Conservation (phyloP, 1,140 invertebrate species). For the Microplitis mediator region DNA sequence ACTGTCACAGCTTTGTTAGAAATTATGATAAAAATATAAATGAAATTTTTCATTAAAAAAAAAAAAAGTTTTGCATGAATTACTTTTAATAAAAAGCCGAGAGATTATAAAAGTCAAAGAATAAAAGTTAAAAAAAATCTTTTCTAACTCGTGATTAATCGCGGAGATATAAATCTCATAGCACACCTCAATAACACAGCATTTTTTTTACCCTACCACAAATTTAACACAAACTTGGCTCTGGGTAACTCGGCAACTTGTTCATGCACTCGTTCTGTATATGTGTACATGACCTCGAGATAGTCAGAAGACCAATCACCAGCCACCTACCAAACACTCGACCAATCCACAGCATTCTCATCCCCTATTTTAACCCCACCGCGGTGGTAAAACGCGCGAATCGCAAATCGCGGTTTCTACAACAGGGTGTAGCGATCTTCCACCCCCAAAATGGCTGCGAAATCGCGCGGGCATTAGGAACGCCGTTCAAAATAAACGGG, state of each 20-base stretch:
- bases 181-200: not conserved
- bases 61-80: not conserved
- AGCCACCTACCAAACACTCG: not conserved
- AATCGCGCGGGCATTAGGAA: slow-evolving; percentile 55
- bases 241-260: no score
- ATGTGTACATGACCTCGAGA: no score
- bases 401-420: slow-evolving; percentile 22
- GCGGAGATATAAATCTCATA: slow-evolving; percentile 7
- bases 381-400: slow-evolving; percentile 27
- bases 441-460: slow-evolving; percentile 63
- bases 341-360: slow-evolving; percentile 3
- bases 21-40: no score
- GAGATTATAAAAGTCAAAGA: slow-evolving; percentile 8
- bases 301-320: not conserved
- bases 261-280: no score
- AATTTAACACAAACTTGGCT: not conserved
- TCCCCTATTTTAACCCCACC: slow-evolving; percentile 3
- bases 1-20: not conserved
- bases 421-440: slow-evolving; percentile 39
- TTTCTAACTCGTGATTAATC: slow-evolving; percentile 16
- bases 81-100: not conserved
- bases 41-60: no score
- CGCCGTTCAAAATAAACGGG: slow-evolving; percentile 59
- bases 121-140: not conserved
- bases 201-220: not conserved